phyloP scores from a whole-genome alignment of 2,888 invertebrate genomes.

The Fragum sueziense region DNA sequence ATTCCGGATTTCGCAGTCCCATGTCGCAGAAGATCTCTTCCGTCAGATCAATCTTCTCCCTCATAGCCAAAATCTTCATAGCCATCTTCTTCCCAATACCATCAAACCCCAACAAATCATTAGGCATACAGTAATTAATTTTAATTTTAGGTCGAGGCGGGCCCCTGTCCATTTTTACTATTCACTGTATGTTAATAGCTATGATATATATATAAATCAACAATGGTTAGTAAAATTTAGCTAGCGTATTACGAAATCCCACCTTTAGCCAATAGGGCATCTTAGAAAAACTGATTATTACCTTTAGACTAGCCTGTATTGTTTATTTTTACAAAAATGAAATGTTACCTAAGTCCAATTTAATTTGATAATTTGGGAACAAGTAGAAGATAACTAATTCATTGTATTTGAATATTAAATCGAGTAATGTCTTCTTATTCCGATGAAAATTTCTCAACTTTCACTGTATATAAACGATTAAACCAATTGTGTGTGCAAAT shows the following conservation, averaged over 20 bases:
- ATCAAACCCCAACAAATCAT: background rate
- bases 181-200: background rate
- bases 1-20: background rate
- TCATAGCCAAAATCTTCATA: background rate
- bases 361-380: no score
- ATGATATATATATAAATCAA: background rate
- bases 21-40: background rate
- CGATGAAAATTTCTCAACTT: no score
- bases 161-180: background rate
- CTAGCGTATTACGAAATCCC: background rate
- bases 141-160: background rate
- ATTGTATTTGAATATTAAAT: no score
- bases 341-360: background rate
- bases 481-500: no score
- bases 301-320: background rate
- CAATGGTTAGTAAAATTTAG: background rate
- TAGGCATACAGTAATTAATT: background rate
- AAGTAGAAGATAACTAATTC: no score
- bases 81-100: background rate
- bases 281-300: background rate
- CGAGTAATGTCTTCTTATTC: no score
- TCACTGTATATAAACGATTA: no score
- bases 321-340: background rate
- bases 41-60: background rate
- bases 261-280: no score